Evolutionary conservation across 1,140 invertebrate species (phyloP).

Genomic region (Apis laboriosa): DNA sequence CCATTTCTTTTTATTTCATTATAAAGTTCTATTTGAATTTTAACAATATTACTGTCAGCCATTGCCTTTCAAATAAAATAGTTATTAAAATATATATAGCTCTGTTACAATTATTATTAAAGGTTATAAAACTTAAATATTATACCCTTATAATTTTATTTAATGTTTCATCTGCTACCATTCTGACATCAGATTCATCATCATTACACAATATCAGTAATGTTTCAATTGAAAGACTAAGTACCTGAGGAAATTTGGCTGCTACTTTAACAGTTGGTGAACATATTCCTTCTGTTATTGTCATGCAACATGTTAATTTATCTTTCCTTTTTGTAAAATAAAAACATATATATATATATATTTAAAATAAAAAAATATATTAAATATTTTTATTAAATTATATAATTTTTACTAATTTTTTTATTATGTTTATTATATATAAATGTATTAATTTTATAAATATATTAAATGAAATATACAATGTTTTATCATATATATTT

Average conservation of each 20-base stretch:
- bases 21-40: conserved; percentile 90
- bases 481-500: not conserved
- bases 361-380: conserved; percentile 22
- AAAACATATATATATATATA: not conserved
- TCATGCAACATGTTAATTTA: conserved; percentile 85
- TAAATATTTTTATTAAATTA: conserved; percentile 7
- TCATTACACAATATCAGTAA: conserved; percentile 89
- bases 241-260: conserved; percentile 85
- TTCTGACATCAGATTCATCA: conserved; percentile 88
- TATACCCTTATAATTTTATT: conserved; percentile 89
- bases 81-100: conserved; percentile 32
- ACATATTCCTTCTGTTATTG: conserved; percentile 86
- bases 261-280: conserved; percentile 80
- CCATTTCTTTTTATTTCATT: conserved; percentile 91
- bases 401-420: not conserved
- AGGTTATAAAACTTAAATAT: not conserved
- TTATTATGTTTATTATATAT: not conserved
- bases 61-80: conserved; percentile 79
- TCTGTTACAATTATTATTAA: not conserved
- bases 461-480: not conserved
- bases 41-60: conserved; percentile 85
- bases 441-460: not conserved
- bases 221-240: conserved; percentile 87
- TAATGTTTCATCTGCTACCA: conserved; percentile 90
- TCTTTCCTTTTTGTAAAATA: conserved; percentile 82